Conservation (phyloP, 2,797 vertebrate genomes). For the Otolemur crassicaudatus region DNA sequence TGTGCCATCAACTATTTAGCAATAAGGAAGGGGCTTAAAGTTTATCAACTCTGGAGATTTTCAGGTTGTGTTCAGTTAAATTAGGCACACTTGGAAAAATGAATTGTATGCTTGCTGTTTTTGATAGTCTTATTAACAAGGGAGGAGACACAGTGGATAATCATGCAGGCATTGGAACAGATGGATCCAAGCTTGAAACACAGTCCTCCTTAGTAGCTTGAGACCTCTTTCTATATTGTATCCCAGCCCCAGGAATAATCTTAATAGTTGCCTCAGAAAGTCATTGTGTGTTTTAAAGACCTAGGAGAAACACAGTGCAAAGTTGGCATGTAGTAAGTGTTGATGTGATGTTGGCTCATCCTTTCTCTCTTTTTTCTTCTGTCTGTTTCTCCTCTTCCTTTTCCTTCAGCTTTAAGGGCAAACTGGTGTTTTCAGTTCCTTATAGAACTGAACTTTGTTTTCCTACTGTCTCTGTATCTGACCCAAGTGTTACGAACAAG, state of each 20-base stretch:
- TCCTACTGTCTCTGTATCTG: not conserved
- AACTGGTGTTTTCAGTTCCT: not conserved
- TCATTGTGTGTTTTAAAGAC: not conserved
- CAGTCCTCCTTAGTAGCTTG: not conserved
- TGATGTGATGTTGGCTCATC: not conserved
- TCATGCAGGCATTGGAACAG: not conserved
- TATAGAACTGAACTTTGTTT: not conserved
- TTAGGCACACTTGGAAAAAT: conserved; percentile 14
- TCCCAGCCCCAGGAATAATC: not conserved
- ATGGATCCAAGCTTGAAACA: not conserved
- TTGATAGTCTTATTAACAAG: not conserved
- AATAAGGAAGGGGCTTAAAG: conserved; percentile 1
- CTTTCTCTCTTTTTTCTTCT: not conserved
- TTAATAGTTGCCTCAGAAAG: not conserved
- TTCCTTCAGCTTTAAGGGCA: not conserved
- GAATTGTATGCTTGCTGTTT: not conserved
- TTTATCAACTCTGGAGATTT: not conserved
- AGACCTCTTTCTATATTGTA: not conserved
- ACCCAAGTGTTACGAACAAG: not conserved
- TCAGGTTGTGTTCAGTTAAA: not conserved
- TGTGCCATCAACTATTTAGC: not conserved
- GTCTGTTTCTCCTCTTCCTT: not conserved
- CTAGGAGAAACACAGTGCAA: not conserved
- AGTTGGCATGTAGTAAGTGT: not conserved
- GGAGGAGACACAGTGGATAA: not conserved